Percentiles rank a stretch among this genome's conserved stretches.
Conservation (phyloP, 2,888 invertebrate genomes). For the Epinotia nisella region DNA sequence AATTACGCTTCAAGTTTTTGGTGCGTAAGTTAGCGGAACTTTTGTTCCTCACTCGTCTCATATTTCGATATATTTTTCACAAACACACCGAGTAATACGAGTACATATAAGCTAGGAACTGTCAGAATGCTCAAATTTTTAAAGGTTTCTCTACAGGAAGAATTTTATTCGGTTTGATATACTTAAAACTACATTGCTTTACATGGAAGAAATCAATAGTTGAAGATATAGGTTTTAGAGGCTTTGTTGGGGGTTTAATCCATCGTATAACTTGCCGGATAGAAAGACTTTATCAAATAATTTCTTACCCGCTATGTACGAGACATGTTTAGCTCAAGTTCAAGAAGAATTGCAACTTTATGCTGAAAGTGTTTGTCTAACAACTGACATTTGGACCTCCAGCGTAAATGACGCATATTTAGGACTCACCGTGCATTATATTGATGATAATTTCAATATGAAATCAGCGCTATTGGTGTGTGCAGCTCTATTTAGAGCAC, state of each 20-base stretch:
- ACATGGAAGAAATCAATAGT: too few species aligned
- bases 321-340: background rate
- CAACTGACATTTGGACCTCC: constrained; percentile 4
- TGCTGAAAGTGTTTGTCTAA: constrained; percentile 3
- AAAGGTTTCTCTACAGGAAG: too few species aligned
- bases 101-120: too few species aligned
- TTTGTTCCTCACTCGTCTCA: too few species aligned
- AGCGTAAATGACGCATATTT: constrained; percentile 5
- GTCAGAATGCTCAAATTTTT: too few species aligned
- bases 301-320: constrained; percentile 8
- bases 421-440: constrained; percentile 8
- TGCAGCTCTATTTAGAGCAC: constrained; percentile 1
- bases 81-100: too few species aligned
- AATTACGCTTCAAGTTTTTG: too few species aligned
- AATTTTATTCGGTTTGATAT: too few species aligned
- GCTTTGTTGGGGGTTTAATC: background rate
- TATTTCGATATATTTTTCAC: too few species aligned
- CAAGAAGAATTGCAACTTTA: background rate
- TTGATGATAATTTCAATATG: background rate
- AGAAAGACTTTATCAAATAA: background rate
- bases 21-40: too few species aligned
- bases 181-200: too few species aligned
- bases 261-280: constrained; percentile 8
- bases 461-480: background rate
- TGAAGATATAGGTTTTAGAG: background rate